A percentile compares a stretch with the other conserved stretches of the same genome.
These are phyloP conservation scores for Epicauta chinensis DNA, from an alignment of 1,140 invertebrate species.

Conservation along the genomic window DNA sequence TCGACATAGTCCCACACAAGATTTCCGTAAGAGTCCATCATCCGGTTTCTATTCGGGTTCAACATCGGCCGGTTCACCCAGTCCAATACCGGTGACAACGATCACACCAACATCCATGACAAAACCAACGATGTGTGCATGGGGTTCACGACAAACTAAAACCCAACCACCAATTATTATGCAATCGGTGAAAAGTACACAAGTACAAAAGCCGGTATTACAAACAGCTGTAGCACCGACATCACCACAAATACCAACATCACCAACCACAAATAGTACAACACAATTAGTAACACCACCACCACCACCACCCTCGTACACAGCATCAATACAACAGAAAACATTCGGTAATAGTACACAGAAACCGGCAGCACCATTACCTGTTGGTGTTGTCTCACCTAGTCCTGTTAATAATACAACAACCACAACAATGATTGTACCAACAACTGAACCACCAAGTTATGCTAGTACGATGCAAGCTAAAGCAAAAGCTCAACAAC, in stretches of 20 bases:
- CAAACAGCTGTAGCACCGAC: constrained; percentile 90
- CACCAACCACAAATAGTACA: constrained; percentile 40
- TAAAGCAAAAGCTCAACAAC: constrained; percentile 57
- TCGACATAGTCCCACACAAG: constrained; percentile 76
- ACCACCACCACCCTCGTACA: constrained; percentile 70
- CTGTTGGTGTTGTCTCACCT: constrained; percentile 44
- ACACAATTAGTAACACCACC: constrained; percentile 48
- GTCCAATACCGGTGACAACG: constrained; percentile 65
- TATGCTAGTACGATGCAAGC: constrained; percentile 89
- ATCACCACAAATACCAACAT: constrained; percentile 56
- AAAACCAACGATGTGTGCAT: constrained; percentile 64
- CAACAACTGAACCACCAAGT: constrained; percentile 83
- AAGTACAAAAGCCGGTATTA: constrained; percentile 87
- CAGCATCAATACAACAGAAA: constrained; percentile 72
- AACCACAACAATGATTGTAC: constrained; percentile 48
- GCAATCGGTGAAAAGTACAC: constrained; percentile 92
- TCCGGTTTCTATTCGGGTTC: constrained; percentile 75
- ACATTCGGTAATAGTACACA: constrained; percentile 44
- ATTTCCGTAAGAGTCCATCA: constrained; percentile 61
- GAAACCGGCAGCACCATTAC: constrained; percentile 50
- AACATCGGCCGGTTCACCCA: constrained; percentile 73
- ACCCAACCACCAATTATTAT: constrained; percentile 90
- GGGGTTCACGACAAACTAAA: constrained; percentile 74
- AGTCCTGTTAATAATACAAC: constrained; percentile 24
- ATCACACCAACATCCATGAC: constrained; percentile 56